These are phyloP conservation scores for Leptodirus hochenwartii DNA, from an alignment of 2,888 invertebrate genomes.

Conservation along the genomic window DNA sequence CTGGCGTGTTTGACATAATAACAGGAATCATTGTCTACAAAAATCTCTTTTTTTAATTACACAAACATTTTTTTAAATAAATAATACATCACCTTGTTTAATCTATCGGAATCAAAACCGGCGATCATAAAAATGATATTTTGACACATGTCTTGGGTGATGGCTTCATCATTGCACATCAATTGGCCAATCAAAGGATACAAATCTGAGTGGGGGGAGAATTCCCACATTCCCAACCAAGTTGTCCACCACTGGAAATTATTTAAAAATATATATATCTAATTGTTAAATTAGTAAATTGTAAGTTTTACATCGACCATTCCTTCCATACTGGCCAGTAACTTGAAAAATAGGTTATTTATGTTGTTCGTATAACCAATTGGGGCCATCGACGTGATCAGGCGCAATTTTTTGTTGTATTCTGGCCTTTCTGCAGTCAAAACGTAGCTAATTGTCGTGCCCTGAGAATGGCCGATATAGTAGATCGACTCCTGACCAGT, in stretches of 20 bases:
- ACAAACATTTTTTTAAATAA: neutral
- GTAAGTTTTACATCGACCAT: neutral
- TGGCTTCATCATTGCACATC: slow-evolving; percentile 35
- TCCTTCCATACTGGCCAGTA: no score
- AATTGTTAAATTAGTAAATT: no score
- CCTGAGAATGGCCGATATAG: slow-evolving; percentile 68
- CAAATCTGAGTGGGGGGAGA: slow-evolving; percentile 37
- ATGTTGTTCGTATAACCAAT: slow-evolving; percentile 32
- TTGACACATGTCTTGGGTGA: slow-evolving; percentile 40
- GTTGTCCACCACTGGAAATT: slow-evolving; percentile 25
- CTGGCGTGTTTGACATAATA: slow-evolving; percentile 14
- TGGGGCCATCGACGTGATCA: slow-evolving; percentile 47
- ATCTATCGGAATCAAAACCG: slow-evolving; percentile 38
- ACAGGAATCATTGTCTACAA: slow-evolving; percentile 12
- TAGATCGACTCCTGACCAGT: slow-evolving; percentile 42
- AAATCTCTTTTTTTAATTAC: no score
- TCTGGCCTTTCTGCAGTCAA: slow-evolving; percentile 41
- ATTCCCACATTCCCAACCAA: slow-evolving; percentile 37
- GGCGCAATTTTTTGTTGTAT: slow-evolving; percentile 43
- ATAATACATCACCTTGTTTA: slow-evolving; percentile 27
- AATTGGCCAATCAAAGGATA: slow-evolving; percentile 31
- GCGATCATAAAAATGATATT: slow-evolving; percentile 46
- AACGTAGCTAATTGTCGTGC: slow-evolving; percentile 47
- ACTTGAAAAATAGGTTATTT: no score
- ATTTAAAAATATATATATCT: no score